Percentiles rank a stretch among this genome's conserved stretches.
Conservation (phyloP, 1,140 invertebrate species). For the Bathynomus jamesi region DNA sequence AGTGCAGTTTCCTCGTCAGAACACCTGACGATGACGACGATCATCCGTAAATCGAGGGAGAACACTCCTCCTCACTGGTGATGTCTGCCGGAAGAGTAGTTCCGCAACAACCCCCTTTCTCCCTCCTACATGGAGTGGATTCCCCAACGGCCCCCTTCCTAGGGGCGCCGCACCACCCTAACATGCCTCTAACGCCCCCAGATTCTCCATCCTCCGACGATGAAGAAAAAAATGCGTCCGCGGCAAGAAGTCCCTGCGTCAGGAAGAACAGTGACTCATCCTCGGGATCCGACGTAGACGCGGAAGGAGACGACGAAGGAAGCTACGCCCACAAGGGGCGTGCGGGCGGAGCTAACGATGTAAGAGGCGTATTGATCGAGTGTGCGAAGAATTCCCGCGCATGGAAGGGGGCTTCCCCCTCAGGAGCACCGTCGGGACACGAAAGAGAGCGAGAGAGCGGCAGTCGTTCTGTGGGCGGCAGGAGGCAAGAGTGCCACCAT, state of each 20-base stretch:
- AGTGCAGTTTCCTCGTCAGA: neutral
- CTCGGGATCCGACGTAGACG: neutral
- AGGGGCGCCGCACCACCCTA: neutral
- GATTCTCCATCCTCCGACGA: neutral
- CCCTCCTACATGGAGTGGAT: neutral
- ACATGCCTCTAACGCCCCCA: neutral
- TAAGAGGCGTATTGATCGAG: neutral
- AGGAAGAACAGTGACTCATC: neutral
- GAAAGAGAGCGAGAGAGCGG: neutral
- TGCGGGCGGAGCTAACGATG: neutral
- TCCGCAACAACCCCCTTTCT: neutral
- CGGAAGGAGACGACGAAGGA: neutral
- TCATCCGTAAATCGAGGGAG: neutral
- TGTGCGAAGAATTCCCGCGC: neutral
- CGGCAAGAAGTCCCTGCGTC: neutral
- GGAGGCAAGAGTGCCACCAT: neutral
- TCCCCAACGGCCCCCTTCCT: neutral
- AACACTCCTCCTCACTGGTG: neutral
- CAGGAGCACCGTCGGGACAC: neutral
- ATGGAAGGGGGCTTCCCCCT: neutral
- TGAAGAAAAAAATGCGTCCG: neutral
- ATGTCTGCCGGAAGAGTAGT: neutral
- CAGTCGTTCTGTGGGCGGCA: neutral
- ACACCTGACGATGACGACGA: neutral
- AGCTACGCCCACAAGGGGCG: neutral